A percentile compares a stretch with the other conserved stretches of the same genome.
These are phyloP conservation scores for Andrena chrysosceles DNA, from an alignment of 2,888 invertebrate genomes.

Conservation along the genomic window DNA sequence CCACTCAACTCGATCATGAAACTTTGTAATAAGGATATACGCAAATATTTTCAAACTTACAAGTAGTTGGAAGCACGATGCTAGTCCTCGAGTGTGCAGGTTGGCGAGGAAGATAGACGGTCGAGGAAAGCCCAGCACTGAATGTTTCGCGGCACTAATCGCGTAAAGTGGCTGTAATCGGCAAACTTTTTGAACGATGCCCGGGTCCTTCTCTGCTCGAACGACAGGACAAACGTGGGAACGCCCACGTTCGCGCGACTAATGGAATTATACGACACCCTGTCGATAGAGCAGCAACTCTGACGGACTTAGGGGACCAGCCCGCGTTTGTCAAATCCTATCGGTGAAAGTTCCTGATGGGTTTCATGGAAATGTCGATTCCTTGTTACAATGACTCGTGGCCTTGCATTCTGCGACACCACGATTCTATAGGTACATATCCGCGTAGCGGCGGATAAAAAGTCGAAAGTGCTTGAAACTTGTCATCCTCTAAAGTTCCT, in stretches of 20 bases:
- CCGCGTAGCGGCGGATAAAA: conserved; percentile 21
- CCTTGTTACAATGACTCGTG: conserved; percentile 32
- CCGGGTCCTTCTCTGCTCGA: conserved; percentile 33
- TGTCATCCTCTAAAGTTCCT: not conserved
- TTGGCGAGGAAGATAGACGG: not conserved
- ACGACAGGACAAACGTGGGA: conserved; percentile 68
- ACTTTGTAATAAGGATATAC: conserved; percentile 62
- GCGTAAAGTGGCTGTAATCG: conserved; percentile 73
- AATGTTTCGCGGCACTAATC: conserved; percentile 67
- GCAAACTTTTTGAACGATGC: conserved; percentile 72
- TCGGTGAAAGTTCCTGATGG: conserved; percentile 67
- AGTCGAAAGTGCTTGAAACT: conserved; percentile 16
- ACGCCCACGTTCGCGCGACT: conserved; percentile 66
- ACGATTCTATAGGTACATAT: conserved; percentile 12
- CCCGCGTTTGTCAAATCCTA: conserved; percentile 63
- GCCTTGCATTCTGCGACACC: conserved; percentile 30
- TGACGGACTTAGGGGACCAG: conserved; percentile 60
- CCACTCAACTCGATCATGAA: conserved; percentile 43
- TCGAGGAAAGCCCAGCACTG: conserved; percentile 26
- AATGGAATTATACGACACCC: conserved; percentile 76
- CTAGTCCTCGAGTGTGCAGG: conserved; percentile 30
- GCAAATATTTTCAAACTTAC: conserved; percentile 60
- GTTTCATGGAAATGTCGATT: conserved; percentile 64
- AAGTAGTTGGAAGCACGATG: conserved; percentile 41
- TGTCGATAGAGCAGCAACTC: conserved; percentile 45